A percentile compares a stretch with the other conserved stretches of the same genome.
phyloP scores from a whole-genome alignment of 2,888 invertebrate genomes.

The Schizotus pectinicornis region DNA sequence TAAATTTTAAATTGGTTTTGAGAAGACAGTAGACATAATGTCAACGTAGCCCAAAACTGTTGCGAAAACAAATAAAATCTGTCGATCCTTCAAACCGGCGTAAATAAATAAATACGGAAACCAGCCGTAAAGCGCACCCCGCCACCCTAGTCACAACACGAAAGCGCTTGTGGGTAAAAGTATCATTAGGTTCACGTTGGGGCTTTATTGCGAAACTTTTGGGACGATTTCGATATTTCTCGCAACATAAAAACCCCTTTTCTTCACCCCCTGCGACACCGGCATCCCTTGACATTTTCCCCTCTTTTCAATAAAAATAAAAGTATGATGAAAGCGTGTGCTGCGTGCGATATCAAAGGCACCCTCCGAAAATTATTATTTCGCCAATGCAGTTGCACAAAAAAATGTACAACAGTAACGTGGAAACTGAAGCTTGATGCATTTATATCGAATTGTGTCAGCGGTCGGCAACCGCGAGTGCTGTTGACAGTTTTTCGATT shows the following conservation, averaged over 20 bases:
- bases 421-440: constrained; percentile 5
- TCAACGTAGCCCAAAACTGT: no score
- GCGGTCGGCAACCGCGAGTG: no score
- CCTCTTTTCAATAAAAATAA: constrained; percentile 42
- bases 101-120: constrained; percentile 6
- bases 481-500: no score
- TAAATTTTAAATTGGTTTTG: no score
- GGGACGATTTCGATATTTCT: constrained; percentile 25
- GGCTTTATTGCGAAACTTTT: constrained; percentile 29
- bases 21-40: no score
- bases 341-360: constrained; percentile 32
- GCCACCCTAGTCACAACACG: not conserved
- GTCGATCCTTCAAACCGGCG: no score
- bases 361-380: constrained; percentile 3
- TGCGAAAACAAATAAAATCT: no score
- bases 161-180: constrained; percentile 11
- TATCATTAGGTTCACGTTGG: constrained; percentile 20
- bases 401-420: constrained; percentile 10
- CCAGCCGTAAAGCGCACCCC: constrained; percentile 7
- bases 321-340: constrained; percentile 38
- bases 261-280: constrained; percentile 1
- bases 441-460: not conserved
- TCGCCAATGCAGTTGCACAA: not conserved
- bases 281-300: constrained; percentile 27
- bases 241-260: constrained; percentile 25